These are phyloP conservation scores for Nothoprocta perdicaria DNA, from an alignment of 2,113 vertebrate genomes.

Conservation along the genomic window DNA sequence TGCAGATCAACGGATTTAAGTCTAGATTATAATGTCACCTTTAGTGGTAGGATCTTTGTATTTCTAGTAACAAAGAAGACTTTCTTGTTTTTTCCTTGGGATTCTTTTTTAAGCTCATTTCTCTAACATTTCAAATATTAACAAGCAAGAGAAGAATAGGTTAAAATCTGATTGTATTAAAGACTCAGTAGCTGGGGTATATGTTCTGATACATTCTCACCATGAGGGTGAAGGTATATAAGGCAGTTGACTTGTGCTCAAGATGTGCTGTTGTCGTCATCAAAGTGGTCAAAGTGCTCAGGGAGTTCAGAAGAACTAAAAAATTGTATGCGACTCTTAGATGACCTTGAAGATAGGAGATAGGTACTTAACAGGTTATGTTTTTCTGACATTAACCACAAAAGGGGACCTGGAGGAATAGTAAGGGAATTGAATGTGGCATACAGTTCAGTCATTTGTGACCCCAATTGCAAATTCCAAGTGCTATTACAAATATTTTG, in stretches of 20 bases:
- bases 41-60: not conserved
- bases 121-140: not conserved
- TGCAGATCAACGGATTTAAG: not conserved
- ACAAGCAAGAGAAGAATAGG: not conserved
- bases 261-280: not conserved
- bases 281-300: not conserved
- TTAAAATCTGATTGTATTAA: not conserved
- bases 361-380: not conserved
- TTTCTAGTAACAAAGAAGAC: not conserved
- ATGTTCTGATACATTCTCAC: too few species aligned
- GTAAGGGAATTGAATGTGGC: not conserved
- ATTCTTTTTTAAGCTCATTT: not conserved
- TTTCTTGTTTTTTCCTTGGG: fast-evolving
- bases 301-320: not conserved
- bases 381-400: not conserved
- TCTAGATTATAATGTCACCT: not conserved
- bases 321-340: not conserved
- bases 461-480: too few species aligned
- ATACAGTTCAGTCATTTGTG: not conserved
- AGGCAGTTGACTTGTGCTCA: not conserved
- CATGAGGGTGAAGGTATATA: not conserved
- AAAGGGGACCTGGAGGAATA: not conserved
- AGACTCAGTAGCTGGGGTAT: not conserved
- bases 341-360: not conserved
- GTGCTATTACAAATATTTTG: too few species aligned